Percentiles rank a stretch among this genome's conserved stretches.
Evolutionary conservation across 2,113 vertebrate species (phyloP).

Genomic region (Glaucidium brasilianum): DNA sequence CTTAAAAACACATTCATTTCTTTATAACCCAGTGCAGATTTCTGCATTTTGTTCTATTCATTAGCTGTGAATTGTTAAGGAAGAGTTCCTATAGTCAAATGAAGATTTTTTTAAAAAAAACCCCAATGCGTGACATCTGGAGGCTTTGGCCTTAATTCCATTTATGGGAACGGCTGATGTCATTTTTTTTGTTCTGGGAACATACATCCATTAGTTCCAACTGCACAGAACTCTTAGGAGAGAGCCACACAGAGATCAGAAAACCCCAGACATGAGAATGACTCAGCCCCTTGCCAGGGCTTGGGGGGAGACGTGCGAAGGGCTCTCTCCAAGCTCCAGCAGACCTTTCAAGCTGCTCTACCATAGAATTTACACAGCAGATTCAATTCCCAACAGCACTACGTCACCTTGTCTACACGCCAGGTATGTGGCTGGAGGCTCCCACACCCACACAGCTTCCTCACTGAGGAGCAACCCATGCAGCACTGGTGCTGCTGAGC

Average conservation of each 20-base stretch:
- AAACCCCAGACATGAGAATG: not conserved
- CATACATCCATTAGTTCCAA: not conserved
- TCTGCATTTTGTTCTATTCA: slow-evolving; percentile 20
- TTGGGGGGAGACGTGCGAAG: not conserved
- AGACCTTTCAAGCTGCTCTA: not conserved
- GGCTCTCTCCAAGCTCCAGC: not conserved
- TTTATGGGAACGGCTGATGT: slow-evolving; percentile 23
- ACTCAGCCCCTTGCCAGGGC: not conserved
- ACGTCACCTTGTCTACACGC: not conserved
- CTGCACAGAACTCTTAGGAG: not conserved
- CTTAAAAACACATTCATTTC: not conserved
- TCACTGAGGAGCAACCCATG: not conserved
- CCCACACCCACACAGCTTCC: not conserved
- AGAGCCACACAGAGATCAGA: not conserved
- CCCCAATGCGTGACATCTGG: slow-evolving; percentile 30
- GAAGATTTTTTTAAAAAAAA: not conserved
- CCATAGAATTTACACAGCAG: not conserved
- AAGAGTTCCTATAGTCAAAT: not conserved
- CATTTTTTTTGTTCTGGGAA: slow-evolving; percentile 33
- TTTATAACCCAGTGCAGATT: slow-evolving; percentile 34
- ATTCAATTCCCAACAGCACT: not conserved
- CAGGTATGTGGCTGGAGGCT: not conserved
- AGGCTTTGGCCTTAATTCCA: slow-evolving; percentile 4
- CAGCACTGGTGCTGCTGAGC: not conserved
- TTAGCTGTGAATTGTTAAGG: slow-evolving; percentile 14